phyloP scores from a whole-genome alignment of 2,113 vertebrate species.

The Myocastor coypus region DNA sequence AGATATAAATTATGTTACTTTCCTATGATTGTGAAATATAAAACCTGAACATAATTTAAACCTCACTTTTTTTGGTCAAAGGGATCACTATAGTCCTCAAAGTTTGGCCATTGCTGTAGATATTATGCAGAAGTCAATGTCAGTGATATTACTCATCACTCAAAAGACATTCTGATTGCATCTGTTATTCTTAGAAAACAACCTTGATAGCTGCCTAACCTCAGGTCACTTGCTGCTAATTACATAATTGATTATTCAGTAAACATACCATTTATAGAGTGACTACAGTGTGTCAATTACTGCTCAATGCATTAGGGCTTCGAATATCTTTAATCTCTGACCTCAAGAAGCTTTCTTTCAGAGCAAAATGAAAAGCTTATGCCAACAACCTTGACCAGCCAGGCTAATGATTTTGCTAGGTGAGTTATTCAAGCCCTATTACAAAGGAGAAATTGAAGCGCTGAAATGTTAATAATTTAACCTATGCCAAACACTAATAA shows the following conservation, averaged over 20 bases:
- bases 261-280: neutral
- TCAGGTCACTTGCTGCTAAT: conserved; percentile 37
- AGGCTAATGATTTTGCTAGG: neutral
- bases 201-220: neutral
- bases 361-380: neutral
- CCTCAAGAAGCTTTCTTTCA: conserved; percentile 17
- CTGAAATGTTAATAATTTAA: neutral
- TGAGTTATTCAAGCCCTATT: neutral
- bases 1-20: neutral
- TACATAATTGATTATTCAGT: conserved; percentile 9
- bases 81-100: neutral
- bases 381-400: neutral
- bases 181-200: neutral
- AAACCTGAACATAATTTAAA: neutral
- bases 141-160: neutral
- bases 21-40: conserved; percentile 31
- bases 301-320: conserved; percentile 26
- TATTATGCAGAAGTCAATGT: neutral
- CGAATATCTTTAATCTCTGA: neutral
- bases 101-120: neutral
- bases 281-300: neutral
- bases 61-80: neutral
- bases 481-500: neutral
- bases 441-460: neutral
- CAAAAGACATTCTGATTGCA: neutral